These are phyloP conservation scores for Enteromius fasciolatus DNA, from an alignment of 2,797 vertebrate genomes.

Conservation along the genomic window DNA sequence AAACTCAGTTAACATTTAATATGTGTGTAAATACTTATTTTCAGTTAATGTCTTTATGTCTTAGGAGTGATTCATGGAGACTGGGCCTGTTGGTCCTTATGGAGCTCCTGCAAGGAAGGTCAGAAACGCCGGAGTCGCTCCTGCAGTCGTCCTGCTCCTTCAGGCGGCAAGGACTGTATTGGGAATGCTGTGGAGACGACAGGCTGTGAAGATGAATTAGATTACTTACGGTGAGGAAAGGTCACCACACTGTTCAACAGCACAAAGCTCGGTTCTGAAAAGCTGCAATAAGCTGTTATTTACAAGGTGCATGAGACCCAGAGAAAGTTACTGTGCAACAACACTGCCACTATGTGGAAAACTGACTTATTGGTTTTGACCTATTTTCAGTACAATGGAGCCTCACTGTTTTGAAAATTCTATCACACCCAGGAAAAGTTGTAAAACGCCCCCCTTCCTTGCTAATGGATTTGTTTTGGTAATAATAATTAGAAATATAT, in stretches of 20 bases:
- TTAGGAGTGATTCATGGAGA: conserved; percentile 83
- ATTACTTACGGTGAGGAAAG: conserved; percentile 81
- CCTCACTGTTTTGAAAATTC: conserved; percentile 90
- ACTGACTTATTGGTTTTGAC: not conserved
- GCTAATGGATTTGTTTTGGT: conserved; percentile 87
- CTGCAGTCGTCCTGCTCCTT: conserved; percentile 85
- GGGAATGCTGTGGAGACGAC: conserved; percentile 75
- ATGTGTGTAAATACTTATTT: not conserved
- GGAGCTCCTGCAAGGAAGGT: conserved; percentile 81
- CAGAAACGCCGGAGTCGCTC: conserved; percentile 77
- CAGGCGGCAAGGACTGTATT: conserved; percentile 71
- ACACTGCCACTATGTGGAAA: conserved; percentile 38
- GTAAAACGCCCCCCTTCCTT: conserved; percentile 81
- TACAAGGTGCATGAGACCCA: not conserved
- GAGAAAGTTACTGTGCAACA: conserved; percentile 22
- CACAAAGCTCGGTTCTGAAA: not conserved
- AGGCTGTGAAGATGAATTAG: conserved; percentile 82
- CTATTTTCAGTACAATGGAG: conserved; percentile 76
- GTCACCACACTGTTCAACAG: not conserved
- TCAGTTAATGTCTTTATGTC: conserved; percentile 29
- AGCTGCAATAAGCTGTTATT: not conserved
- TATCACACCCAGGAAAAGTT: conserved; percentile 77
- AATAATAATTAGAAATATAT: conserved; percentile 28
- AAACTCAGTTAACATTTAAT: not conserved
- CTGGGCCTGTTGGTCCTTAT: conserved; percentile 93